Percentiles rank a stretch among this genome's conserved stretches.
phyloP scores from a whole-genome alignment of 2,888 invertebrate genomes.

The Aphodius sticticus region DNA sequence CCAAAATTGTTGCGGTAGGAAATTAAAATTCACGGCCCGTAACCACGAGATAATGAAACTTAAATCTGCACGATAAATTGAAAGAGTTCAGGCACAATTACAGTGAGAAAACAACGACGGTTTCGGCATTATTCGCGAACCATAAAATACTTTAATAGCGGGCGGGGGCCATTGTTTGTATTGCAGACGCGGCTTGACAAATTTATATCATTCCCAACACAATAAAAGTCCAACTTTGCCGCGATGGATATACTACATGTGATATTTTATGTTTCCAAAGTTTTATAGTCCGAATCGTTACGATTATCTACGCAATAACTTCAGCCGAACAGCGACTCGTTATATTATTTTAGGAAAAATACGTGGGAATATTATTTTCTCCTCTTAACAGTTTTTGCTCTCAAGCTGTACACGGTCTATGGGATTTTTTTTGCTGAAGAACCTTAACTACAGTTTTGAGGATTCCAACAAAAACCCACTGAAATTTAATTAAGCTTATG shows the following conservation, averaged over 20 bases:
- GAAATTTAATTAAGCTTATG: too few species aligned
- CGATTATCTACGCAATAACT: slow-evolving; percentile 25
- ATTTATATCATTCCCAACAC: slow-evolving; percentile 21
- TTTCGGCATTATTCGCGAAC: neutral
- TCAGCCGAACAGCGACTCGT: neutral
- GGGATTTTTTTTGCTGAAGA: too few species aligned
- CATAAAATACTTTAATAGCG: neutral
- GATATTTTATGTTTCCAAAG: slow-evolving; percentile 4
- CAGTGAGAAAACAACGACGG: neutral
- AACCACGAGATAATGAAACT: neutral
- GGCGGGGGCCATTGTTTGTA: slow-evolving; percentile 12
- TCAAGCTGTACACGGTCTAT: too few species aligned
- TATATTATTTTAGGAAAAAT: slow-evolving; percentile 18
- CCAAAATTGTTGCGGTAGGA: neutral
- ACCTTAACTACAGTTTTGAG: too few species aligned
- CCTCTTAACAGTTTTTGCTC: slow-evolving; percentile 6
- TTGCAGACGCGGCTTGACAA: slow-evolving; percentile 15
- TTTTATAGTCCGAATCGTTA: slow-evolving; percentile 24
- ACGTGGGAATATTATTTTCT: slow-evolving; percentile 5
- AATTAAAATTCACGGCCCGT: neutral
- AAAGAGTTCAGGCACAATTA: neutral
- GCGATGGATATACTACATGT: slow-evolving; percentile 9
- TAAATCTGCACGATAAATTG: slow-evolving; percentile 4
- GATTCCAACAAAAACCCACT: too few species aligned
- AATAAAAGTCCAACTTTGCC: slow-evolving; percentile 21